Percentiles rank a stretch among this genome's conserved stretches.
These are phyloP conservation scores for Xestoiulus laeticollis DNA, from an alignment of 2,888 invertebrate species.

Conservation along the genomic window DNA sequence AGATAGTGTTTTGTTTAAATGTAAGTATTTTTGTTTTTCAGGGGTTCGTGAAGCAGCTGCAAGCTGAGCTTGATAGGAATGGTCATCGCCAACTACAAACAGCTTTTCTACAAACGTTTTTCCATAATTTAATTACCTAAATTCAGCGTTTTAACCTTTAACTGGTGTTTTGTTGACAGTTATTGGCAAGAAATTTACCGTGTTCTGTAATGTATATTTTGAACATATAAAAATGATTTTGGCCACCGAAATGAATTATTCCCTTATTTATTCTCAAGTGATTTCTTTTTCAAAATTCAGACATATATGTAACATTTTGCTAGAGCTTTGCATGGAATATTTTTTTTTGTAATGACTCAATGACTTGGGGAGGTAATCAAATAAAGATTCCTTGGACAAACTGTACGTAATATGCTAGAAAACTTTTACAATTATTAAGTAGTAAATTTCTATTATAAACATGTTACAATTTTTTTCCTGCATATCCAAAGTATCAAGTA, in stretches of 20 bases:
- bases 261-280: neutral
- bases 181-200: neutral
- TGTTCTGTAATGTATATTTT: neutral
- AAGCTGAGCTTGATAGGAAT: neutral
- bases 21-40: neutral
- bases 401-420: no score
- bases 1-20: neutral
- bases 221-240: neutral
- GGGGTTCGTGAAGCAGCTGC: neutral
- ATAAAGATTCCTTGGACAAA: no score
- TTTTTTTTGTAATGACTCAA: no score
- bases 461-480: no score
- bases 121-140: neutral
- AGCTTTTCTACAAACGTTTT: neutral
- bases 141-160: neutral
- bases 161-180: neutral
- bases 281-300: neutral
- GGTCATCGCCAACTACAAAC: neutral
- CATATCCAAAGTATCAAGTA: no score
- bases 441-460: no score
- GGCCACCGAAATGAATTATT: neutral
- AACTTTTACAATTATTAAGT: no score
- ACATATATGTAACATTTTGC: neutral
- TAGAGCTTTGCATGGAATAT: neutral
- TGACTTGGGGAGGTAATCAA: no score